Evolutionary conservation across 2,888 invertebrate genomes (phyloP).

Genomic region (Oscheius sp.): DNA sequence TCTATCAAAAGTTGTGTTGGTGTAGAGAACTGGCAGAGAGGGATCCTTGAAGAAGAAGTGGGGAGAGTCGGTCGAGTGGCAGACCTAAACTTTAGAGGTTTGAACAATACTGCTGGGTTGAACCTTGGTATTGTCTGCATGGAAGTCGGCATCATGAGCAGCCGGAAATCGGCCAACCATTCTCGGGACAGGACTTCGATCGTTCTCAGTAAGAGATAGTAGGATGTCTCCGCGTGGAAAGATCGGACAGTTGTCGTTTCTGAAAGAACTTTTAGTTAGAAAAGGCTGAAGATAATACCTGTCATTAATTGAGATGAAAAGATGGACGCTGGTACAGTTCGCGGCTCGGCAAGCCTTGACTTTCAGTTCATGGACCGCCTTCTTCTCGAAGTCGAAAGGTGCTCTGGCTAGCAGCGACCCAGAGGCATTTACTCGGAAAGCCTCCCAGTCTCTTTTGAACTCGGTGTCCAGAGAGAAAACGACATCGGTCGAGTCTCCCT

Average conservation of each 20-base stretch:
- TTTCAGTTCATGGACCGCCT: conserved; percentile 58
- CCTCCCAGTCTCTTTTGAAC: conserved; percentile 49
- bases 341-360: conserved; percentile 46
- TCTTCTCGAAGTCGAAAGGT: conserved; percentile 63
- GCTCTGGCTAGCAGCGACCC: conserved; percentile 46
- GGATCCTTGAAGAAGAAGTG: conserved; percentile 52
- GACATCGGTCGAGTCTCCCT: conserved; percentile 39
- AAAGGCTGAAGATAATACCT: background rate
- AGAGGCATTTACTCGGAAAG: conserved; percentile 33
- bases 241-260: conserved; percentile 64
- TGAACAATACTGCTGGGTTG: background rate
- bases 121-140: conserved; percentile 58
- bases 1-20: conserved; percentile 53
- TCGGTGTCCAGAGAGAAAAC: conserved; percentile 48
- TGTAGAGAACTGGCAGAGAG: conserved; percentile 53
- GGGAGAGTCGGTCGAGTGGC: conserved; percentile 52
- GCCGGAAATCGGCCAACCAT: conserved; percentile 54
- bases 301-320: conserved; percentile 61
- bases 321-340: conserved; percentile 52
- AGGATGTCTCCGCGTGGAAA: conserved; percentile 55
- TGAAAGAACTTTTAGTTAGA: no score
- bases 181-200: conserved; percentile 40
- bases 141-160: conserved; percentile 56
- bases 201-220: conserved; percentile 51
- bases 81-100: conserved; percentile 37